Base-by-base conservation (phyloP, 2,113 vertebrate species). In the Vombatus ursinus region DNA sequence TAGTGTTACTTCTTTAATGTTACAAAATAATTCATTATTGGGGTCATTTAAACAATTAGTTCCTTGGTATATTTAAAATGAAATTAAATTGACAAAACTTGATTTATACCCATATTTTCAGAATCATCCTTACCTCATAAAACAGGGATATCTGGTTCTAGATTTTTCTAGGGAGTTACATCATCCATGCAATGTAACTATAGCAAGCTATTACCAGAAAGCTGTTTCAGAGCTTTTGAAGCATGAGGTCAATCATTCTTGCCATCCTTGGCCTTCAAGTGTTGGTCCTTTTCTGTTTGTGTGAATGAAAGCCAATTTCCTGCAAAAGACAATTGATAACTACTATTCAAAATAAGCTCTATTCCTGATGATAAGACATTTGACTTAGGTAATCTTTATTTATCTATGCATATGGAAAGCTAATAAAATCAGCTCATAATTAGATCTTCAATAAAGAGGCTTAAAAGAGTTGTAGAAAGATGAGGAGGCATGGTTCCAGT, bases 161-260 rank as follows among this genome's bases (percentile, higher is more conserved):
- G 93, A 95, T 96, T 91, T 26, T 92, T 97, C 94, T 96, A 84
- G 12, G 10, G 31, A 94, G 52, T 53, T 95, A 0, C 37, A 90
- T 25, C 9, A n/a, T 54, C 68, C 90, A 91, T 31, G 25, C 14
- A 57, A 49, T 77, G 47, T 8, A 93, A 10, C 91, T 61, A 37
- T 57, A 68, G 52, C 31, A 90, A 91, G 28, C 50, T 94, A 77
- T 77, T 92, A 51, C 49, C 89, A 14, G 48, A 93, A 57, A 95
- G 26, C 31, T 91, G 53, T 93, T 28, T 92, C 53, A 54, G 53
- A 77, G 50, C 91, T 44, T 92, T 95, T 53, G 48, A 54, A 95
- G 47, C 52, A 51, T 51, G 2, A 52, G 54, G 68, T 61, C 25
- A 8, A 31, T 19, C 26, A 31, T 94, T 95, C 77, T 92, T 48